These are phyloP conservation scores for Coenonympha arcania DNA, from an alignment of 2,888 invertebrate genomes.

Conservation along the genomic window DNA sequence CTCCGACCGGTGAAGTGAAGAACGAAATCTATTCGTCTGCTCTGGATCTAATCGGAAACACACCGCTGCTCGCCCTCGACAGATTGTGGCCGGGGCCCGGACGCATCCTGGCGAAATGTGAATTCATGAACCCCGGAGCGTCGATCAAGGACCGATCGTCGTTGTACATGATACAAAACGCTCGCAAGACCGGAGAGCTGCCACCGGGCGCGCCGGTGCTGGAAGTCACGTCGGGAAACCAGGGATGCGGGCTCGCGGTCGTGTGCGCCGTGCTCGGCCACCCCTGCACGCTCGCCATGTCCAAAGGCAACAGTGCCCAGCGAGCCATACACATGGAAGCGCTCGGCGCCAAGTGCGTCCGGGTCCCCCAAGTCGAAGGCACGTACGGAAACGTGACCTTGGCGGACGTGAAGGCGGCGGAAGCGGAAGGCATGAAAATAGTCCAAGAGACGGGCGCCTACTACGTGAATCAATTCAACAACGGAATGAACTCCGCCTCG, in stretches of 20 bases:
- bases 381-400: conserved; percentile 62
- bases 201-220: conserved; percentile 53
- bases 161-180: conserved; percentile 54
- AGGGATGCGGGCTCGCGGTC: conserved; percentile 64
- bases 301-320: conserved; percentile 61
- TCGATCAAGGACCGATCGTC: conserved; percentile 65
- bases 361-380: conserved; percentile 64
- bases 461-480: conserved; percentile 62
- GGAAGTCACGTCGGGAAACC: conserved; percentile 65
- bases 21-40: conserved; percentile 62
- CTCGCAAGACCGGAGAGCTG: conserved; percentile 45
- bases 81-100: conserved; percentile 60
- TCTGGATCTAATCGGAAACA: conserved; percentile 62
- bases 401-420: conserved; percentile 56
- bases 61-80: conserved; percentile 64
- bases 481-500: conserved; percentile 47
- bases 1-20: conserved; percentile 30
- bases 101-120: conserved; percentile 63
- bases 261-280: conserved; percentile 62
- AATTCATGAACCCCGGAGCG: conserved; percentile 67
- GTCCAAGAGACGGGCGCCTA: conserved; percentile 52
- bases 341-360: conserved; percentile 57
- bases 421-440: conserved; percentile 47
- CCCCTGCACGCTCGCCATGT: conserved; percentile 62
- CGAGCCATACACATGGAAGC: conserved; percentile 67